Evolutionary conservation across 2,888 invertebrate genomes (phyloP).

Genomic region (Thymelicus acteon): DNA sequence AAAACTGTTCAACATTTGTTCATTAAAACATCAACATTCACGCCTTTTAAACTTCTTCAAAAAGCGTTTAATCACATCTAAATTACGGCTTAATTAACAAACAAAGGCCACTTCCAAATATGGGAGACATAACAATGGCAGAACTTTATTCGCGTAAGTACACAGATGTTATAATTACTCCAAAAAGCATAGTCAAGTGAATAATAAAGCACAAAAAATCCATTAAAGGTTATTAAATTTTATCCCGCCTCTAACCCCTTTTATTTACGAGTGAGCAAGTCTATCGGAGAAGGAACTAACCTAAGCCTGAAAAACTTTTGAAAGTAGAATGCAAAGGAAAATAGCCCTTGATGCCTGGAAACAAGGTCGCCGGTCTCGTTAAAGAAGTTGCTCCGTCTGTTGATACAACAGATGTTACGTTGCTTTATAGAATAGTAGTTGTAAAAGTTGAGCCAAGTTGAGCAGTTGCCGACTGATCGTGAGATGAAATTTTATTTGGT

Average conservation of each 20-base stretch:
- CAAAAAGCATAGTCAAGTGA: constrained; percentile 37
- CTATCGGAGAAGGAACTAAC: constrained; percentile 67
- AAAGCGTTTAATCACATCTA: constrained; percentile 14
- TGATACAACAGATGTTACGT: constrained; percentile 78
- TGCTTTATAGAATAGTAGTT: constrained; percentile 53
- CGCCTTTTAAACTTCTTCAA: constrained; percentile 2
- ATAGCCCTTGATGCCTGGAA: constrained; percentile 38
- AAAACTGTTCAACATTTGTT: neutral
- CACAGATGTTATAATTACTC: constrained; percentile 38
- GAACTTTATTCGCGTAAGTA: constrained; percentile 31
- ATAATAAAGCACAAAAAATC: constrained; percentile 37
- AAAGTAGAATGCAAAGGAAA: constrained; percentile 39
- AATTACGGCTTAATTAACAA: constrained; percentile 31
- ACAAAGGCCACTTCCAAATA: constrained; percentile 17
- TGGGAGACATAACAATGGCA: constrained; percentile 19
- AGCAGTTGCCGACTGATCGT: constrained; percentile 44
- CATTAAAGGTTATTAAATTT: constrained; percentile 42
- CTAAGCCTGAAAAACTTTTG: constrained; percentile 51
- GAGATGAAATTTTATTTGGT: constrained; percentile 78
- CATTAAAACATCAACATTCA: constrained; percentile 16
- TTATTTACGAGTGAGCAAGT: constrained; percentile 71
- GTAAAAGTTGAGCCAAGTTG: constrained; percentile 36
- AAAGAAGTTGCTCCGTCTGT: constrained; percentile 56
- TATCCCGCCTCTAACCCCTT: constrained; percentile 58
- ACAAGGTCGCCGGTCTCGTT: constrained; percentile 52